These are phyloP conservation scores for Cebus imitator DNA, from an alignment of 2,113 vertebrate species.

Conservation along the genomic window DNA sequence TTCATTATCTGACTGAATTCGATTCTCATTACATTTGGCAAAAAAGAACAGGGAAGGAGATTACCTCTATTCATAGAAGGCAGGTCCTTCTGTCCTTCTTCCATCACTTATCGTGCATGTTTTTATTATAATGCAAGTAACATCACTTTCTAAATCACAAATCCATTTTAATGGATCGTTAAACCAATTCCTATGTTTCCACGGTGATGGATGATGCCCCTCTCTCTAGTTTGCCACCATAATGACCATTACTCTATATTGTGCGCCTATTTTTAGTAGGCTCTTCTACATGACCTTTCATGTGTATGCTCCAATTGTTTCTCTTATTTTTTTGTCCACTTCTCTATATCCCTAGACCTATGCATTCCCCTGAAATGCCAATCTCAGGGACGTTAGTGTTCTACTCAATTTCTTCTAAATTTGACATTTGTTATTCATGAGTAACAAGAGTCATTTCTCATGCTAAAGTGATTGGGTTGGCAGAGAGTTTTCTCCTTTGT, in stretches of 20 bases:
- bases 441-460: constrained; percentile 51
- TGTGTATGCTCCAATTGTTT: background rate
- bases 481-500: constrained; percentile 44
- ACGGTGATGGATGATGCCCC: background rate
- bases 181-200: background rate
- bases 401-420: constrained; percentile 33
- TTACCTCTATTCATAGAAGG: background rate
- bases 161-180: constrained; percentile 12
- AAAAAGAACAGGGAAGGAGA: background rate
- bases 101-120: constrained; percentile 7
- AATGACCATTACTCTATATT: background rate
- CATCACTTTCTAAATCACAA: constrained; percentile 1
- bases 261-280: background rate
- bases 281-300: background rate
- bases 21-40: background rate
- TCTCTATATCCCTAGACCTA: background rate
- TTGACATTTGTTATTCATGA: constrained; percentile 22
- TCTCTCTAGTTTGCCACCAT: background rate
- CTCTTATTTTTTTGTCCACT: background rate
- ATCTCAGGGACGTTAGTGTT: background rate
- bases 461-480: constrained; percentile 9
- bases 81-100: background rate
- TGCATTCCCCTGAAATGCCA: constrained; percentile 24
- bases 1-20: constrained; percentile 18
- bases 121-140: constrained; percentile 36